A percentile compares a stretch with the other conserved stretches of the same genome.
Conservation (phyloP, 2,113 vertebrate genomes). For the Agelaius phoeniceus region DNA sequence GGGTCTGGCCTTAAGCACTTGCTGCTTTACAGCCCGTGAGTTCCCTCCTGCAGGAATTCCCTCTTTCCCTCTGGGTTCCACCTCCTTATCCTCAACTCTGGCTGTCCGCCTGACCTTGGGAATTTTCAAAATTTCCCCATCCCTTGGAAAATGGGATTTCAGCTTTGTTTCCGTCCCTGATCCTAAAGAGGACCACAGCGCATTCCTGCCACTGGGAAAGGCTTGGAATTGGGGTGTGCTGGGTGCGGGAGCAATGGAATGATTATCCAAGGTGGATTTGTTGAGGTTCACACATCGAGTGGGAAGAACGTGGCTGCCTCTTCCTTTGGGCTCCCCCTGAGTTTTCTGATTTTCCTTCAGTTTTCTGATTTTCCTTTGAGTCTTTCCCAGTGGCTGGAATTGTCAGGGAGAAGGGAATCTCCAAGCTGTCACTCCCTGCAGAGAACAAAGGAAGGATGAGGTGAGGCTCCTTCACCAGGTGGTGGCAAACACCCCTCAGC, state of each 20-base stretch:
- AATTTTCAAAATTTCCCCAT: background rate
- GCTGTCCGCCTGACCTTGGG: background rate
- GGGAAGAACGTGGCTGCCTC: background rate
- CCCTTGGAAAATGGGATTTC: background rate
- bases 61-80: background rate
- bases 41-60: constrained; percentile 7
- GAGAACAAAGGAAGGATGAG: background rate
- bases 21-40: constrained; percentile 14
- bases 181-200: background rate
- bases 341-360: too few relatives aligned
- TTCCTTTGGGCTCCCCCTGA: background rate
- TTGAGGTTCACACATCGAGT: rapidly evolving
- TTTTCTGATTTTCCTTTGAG: background rate
- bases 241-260: background rate
- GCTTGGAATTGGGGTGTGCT: background rate
- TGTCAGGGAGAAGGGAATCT: background rate
- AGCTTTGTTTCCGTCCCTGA: background rate
- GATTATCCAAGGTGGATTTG: too few relatives aligned
- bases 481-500: too few relatives aligned
- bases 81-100: background rate
- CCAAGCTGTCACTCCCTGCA: background rate
- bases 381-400: background rate
- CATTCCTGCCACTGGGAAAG: background rate
- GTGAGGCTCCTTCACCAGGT: too few relatives aligned
- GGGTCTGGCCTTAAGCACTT: constrained; percentile 34